A percentile compares a stretch with the other conserved stretches of the same genome.
Evolutionary conservation across 2,888 invertebrate species (phyloP).

Genomic region (Clusia tigrina): DNA sequence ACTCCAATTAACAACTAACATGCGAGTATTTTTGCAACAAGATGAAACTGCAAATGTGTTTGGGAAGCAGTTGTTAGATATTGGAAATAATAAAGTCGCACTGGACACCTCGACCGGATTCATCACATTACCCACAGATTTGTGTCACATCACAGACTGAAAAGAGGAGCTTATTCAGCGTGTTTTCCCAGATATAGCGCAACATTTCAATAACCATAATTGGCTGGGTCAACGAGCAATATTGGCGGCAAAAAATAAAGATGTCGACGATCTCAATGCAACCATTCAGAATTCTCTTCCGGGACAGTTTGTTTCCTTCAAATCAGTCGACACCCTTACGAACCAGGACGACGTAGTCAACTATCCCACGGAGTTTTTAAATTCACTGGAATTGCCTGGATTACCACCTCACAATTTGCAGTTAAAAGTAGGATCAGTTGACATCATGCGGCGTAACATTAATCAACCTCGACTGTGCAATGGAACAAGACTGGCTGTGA

Average conservation of each 20-base stretch:
- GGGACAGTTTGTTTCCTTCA: too few species aligned
- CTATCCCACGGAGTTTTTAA: too few species aligned
- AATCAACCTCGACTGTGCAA: constrained; percentile 43
- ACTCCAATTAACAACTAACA: constrained; percentile 31
- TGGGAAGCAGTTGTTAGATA: constrained; percentile 29
- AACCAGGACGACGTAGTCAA: too few species aligned
- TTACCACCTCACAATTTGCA: too few species aligned
- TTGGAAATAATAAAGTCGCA: constrained; percentile 40
- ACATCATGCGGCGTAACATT: constrained; percentile 47
- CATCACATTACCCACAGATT: constrained; percentile 37
- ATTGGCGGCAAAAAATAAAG: too few species aligned
- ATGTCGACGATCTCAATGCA: too few species aligned
- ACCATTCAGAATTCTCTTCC: too few species aligned
- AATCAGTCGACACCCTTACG: too few species aligned
- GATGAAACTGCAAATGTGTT: constrained; percentile 28
- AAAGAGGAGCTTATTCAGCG: constrained; percentile 25
- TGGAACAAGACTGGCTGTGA: constrained; percentile 40
- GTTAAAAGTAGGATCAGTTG: constrained; percentile 45
- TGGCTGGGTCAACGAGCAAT: too few species aligned
- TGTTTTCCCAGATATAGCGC: constrained; percentile 19
- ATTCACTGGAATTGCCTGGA: too few species aligned
- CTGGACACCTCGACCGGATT: constrained; percentile 34
- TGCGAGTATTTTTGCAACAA: constrained; percentile 31
- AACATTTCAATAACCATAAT: constrained; percentile 19
- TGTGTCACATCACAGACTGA: constrained; percentile 22